Evolutionary conservation across 1,140 invertebrate genomes (phyloP), one percentile per base, ranked within the genome.

Genomic region (Druon quercuslanigerum): DNA sequence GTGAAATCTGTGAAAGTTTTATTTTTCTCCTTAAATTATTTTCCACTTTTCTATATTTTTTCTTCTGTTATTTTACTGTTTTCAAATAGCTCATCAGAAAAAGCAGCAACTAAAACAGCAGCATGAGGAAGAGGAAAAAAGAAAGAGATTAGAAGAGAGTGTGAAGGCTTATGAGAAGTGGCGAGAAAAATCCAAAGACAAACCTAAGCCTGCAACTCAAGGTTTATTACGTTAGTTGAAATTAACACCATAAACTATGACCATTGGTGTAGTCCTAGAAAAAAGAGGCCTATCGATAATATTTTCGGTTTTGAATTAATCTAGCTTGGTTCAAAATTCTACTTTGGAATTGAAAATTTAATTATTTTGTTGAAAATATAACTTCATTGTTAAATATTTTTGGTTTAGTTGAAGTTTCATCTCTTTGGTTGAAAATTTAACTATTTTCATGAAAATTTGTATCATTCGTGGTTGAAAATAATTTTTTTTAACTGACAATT

Each of bases 151-250:
- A 0, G 82, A 87, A 33, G 76, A 88, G 16, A 90, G 86, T 73
- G 46, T 74, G 2, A 86, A 82, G n/a, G 90, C 90, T 51, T 91
- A 89, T 71, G 82, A 88, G 40, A 84, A 85, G 40, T 91, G 89
- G 90, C 77, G 74, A n/a, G 82, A 89, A 74, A 89, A 81, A 12
- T 85, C 89, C 9, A 90, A 86, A 78, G 85, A 83, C 51, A 84
- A 74, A 72, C 88, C 89, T 9, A 90, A 82, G 73, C 90, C 90
- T 3, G 87, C 89, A 1, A 91, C 90, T 0, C 90, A 91, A 81
- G 87, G 90, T 77, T 79, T 91, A 56, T 75, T 91, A 50, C 88
- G 90, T 91, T 80, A 84, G 88, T 90, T 52, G 50, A 40, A 25
- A 17, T 2, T 50, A 40, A 60, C 56, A 40, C 1, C 16, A 54